A percentile compares a stretch with the other conserved stretches of the same genome.
Conservation (phyloP, 2,888 invertebrate genomes). For the Venusia cambrica region DNA sequence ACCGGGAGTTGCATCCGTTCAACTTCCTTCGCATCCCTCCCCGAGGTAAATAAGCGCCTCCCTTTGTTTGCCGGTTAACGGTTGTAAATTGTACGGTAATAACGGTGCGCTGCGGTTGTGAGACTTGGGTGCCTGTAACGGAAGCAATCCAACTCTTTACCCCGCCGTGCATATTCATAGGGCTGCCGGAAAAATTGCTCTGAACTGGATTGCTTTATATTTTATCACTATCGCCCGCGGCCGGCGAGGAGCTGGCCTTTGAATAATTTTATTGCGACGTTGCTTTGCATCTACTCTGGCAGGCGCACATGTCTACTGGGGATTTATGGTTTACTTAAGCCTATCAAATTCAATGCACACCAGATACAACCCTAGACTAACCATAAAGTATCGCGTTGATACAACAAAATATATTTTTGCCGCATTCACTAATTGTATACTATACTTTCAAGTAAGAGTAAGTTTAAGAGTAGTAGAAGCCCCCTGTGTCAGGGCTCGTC, state of each 20-base stretch:
- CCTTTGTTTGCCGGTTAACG: constrained; percentile 58
- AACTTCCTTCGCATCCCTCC: constrained; percentile 45
- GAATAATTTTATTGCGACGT: constrained; percentile 21
- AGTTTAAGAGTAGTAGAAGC: too few species aligned
- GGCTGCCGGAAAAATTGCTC: constrained; percentile 41
- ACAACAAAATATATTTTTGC: too few species aligned
- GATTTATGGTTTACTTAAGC: too few species aligned
- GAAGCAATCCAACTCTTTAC: constrained; percentile 50
- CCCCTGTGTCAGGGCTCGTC: too few species aligned
- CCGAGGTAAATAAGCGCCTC: constrained; percentile 51
- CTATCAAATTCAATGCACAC: too few species aligned
- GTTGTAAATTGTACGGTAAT: constrained; percentile 63
- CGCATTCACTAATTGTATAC: too few species aligned
- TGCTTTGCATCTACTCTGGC: constrained; percentile 13
- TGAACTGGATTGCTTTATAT: constrained; percentile 34
- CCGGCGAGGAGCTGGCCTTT: constrained; percentile 21
- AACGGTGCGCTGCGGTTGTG: constrained; percentile 46
- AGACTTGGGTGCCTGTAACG: constrained; percentile 39
- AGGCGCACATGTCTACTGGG: too few species aligned
- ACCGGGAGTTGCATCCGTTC: constrained; percentile 39
- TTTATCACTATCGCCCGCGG: constrained; percentile 27
- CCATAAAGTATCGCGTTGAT: too few species aligned
- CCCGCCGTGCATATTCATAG: constrained; percentile 53
- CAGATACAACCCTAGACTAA: too few species aligned
- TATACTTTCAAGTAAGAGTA: too few species aligned